Conservation (phyloP, 2,888 invertebrate genomes). For the Eumacrocentrus americanus region DNA sequence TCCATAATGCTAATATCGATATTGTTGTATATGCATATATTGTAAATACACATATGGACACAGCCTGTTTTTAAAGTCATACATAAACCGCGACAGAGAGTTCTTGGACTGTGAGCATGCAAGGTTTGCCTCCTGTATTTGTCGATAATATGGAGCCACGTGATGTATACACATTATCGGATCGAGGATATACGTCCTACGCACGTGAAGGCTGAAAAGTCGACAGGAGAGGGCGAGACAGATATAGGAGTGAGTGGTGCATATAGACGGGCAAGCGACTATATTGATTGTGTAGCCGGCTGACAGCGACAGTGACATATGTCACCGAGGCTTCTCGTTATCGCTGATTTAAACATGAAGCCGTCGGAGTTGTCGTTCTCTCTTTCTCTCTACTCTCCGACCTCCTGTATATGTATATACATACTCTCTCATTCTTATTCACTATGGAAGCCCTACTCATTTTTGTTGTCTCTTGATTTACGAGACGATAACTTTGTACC, state of each 20-base stretch:
- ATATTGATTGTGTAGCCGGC: slow-evolving; percentile 62
- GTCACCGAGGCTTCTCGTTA: slow-evolving; percentile 62
- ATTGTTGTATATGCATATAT: too few relatives aligned
- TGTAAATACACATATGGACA: too few relatives aligned
- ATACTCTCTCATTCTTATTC: slow-evolving; percentile 9
- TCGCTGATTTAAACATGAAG: slow-evolving; percentile 63
- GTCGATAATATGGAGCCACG: slow-evolving; percentile 53
- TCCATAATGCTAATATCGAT: too few relatives aligned
- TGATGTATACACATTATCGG: slow-evolving; percentile 58
- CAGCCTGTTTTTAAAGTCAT: too few relatives aligned
- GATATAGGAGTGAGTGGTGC: slow-evolving; percentile 38
- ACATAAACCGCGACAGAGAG: slow-evolving; percentile 1
- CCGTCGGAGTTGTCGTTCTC: slow-evolving; percentile 43
- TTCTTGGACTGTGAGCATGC: slow-evolving; percentile 1
- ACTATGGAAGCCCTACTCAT: not conserved
- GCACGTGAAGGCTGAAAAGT: slow-evolving; percentile 42
- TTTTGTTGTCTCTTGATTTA: not conserved
- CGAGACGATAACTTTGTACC: too few relatives aligned
- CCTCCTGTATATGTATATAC: too few relatives aligned
- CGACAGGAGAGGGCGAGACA: slow-evolving; percentile 42
- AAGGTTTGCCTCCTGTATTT: slow-evolving; percentile 30
- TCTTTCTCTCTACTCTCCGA: slow-evolving; percentile 27
- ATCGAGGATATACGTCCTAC: slow-evolving; percentile 29
- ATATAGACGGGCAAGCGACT: slow-evolving; percentile 50
- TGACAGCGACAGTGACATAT: slow-evolving; percentile 62